These are phyloP conservation scores for Amphiduros pacificus DNA, from an alignment of 2,888 invertebrate genomes.

Conservation along the genomic window DNA sequence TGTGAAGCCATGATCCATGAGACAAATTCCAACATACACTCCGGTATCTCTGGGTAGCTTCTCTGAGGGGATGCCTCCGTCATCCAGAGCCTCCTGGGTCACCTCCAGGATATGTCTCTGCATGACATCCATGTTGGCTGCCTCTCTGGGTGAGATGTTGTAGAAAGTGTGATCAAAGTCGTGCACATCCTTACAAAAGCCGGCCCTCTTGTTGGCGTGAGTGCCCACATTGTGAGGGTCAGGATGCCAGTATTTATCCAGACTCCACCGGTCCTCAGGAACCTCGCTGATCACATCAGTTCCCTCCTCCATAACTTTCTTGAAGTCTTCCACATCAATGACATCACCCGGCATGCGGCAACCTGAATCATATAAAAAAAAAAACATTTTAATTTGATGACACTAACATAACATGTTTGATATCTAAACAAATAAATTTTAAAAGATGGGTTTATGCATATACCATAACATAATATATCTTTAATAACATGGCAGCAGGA, in stretches of 20 bases:
- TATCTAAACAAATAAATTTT: too few species aligned
- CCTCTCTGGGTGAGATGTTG: constrained; percentile 27
- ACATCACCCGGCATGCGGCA: constrained; percentile 24
- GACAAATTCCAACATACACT: constrained; percentile 25
- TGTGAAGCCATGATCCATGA: constrained; percentile 18
- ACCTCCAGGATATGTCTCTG: constrained; percentile 27
- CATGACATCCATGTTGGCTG: constrained; percentile 26
- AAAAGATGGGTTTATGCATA: too few species aligned
- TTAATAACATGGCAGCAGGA: too few species aligned
- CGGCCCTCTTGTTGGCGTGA: constrained; percentile 11
- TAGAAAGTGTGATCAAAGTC: constrained; percentile 30
- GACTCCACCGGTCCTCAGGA: constrained; percentile 23
- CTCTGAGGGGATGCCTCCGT: constrained; percentile 21
- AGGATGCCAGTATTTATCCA: constrained; percentile 16
- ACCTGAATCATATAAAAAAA: too few species aligned
- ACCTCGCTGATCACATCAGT: constrained; percentile 14
- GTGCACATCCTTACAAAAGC: constrained; percentile 16
- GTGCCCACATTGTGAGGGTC: constrained; percentile 16
- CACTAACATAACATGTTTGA: too few species aligned
- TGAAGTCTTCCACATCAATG: constrained; percentile 16
- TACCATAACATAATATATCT: too few species aligned
- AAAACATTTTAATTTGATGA: too few species aligned
- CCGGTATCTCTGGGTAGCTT: constrained; percentile 18
- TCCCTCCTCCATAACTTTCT: constrained; percentile 18
- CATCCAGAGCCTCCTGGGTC: constrained; percentile 27